Conservation (phyloP, 2,888 invertebrate genomes). For the Acanthococcus lagerstroemiae region DNA sequence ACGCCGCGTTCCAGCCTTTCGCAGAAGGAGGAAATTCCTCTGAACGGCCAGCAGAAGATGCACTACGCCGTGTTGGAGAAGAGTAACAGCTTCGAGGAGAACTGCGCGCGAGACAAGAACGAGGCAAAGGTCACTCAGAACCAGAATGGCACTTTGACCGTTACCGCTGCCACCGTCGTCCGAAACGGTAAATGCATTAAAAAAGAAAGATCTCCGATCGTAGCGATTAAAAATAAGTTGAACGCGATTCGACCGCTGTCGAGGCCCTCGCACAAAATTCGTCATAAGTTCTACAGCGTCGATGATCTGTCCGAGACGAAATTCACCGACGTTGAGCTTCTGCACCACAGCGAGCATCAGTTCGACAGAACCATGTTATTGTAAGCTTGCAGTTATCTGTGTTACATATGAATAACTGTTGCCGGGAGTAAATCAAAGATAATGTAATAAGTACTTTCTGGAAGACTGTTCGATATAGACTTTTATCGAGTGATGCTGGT, state of each 20-base stretch:
- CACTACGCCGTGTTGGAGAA: not conserved
- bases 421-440: too few species aligned
- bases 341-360: slow-evolving; percentile 7
- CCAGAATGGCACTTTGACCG: not conserved
- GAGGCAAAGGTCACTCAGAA: not conserved
- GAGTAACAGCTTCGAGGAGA: not conserved
- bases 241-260: slow-evolving; percentile 10
- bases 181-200: slow-evolving; percentile 5
- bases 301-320: slow-evolving; percentile 18
- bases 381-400: too few species aligned
- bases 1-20: slow-evolving; percentile 23
- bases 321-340: slow-evolving; percentile 10
- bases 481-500: too few species aligned
- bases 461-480: too few species aligned
- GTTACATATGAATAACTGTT: too few species aligned
- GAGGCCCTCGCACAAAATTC: not conserved
- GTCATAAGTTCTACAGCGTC: slow-evolving; percentile 15
- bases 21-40: slow-evolving; percentile 21
- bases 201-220: slow-evolving; percentile 23
- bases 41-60: not conserved
- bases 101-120: not conserved
- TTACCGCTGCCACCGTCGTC: not conserved
- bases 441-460: too few species aligned
- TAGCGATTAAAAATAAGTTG: slow-evolving; percentile 11
- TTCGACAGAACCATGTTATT: not conserved